Conservation (phyloP, 2,888 invertebrate species). For the Furcula furcula region DNA sequence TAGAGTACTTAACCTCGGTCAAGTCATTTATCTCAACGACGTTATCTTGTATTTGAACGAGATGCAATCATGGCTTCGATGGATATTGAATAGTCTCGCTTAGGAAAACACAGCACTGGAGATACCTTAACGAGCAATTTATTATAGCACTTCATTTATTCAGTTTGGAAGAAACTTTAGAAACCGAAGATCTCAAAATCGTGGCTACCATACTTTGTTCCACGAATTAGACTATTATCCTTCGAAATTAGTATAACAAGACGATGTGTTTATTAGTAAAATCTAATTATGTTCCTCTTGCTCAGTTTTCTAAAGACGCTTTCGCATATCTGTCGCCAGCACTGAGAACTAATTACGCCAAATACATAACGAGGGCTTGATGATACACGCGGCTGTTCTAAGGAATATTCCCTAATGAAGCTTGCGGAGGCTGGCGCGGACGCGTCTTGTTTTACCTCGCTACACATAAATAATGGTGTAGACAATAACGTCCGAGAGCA, state of each 20-base stretch:
- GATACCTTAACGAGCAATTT: no score
- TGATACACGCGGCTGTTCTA: neutral
- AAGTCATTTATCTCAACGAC: neutral
- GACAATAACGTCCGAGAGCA: slow-evolving; percentile 26
- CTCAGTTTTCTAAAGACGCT: no score
- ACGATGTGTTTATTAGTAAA: no score
- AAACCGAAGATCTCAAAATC: no score
- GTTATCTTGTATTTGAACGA: slow-evolving; percentile 1
- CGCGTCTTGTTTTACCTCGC: slow-evolving; percentile 8
- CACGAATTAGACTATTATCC: no score
- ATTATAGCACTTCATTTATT: no score
- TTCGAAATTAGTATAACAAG: no score
- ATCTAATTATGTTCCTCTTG: no score
- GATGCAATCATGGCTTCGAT: neutral
- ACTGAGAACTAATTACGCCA: neutral
- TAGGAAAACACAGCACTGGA: no score
- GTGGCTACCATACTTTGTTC: no score
- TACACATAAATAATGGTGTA: slow-evolving; percentile 28
- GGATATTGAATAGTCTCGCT: neutral
- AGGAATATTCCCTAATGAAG: neutral
- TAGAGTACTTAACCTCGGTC: neutral
- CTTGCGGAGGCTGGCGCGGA: neutral
- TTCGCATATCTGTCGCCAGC: neutral
- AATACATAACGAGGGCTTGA: neutral
- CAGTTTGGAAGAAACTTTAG: no score